phyloP scores from a whole-genome alignment of 2,797 vertebrate species.

The Echiichthys vipera region DNA sequence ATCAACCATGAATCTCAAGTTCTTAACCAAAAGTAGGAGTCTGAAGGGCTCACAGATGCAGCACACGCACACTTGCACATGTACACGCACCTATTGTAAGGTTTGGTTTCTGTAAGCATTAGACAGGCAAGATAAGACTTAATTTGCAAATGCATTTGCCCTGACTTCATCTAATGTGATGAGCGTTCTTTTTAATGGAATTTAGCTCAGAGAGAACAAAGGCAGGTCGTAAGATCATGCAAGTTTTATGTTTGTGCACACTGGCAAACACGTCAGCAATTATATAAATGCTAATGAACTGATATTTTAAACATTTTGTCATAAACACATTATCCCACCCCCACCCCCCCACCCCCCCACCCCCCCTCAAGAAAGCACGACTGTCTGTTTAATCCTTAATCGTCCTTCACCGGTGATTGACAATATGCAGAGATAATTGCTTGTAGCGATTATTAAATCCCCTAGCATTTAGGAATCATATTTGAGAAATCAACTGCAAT shows the following conservation, averaged over 20 bases:
- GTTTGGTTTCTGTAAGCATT: conserved; percentile 43
- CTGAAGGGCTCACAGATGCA: conserved; percentile 10
- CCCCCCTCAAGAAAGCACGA: conserved; percentile 22
- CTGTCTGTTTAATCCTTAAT: conserved; percentile 19
- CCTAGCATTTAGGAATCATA: conserved; percentile 36
- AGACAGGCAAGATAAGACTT: conserved; percentile 56
- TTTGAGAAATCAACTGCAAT: conserved; percentile 51
- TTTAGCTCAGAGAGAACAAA: conserved; percentile 58
- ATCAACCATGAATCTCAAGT: conserved; percentile 34
- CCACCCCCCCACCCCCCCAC: no score
- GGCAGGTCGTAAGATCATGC: conserved; percentile 26
- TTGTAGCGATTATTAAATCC: conserved; percentile 35
- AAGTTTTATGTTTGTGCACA: conserved; percentile 38
- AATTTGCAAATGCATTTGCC: conserved; percentile 62
- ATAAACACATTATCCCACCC: conserved; percentile 37
- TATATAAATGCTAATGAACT: conserved; percentile 50
- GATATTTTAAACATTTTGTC: conserved; percentile 31
- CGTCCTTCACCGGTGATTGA: conserved; percentile 30
- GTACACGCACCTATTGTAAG: neutral
- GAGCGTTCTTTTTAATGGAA: conserved; percentile 55
- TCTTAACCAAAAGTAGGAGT: conserved; percentile 28
- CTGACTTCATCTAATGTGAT: conserved; percentile 49
- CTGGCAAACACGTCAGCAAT: conserved; percentile 32
- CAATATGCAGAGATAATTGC: conserved; percentile 53
- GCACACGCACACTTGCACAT: neutral